phyloP scores from a whole-genome alignment of 2,113 vertebrate species.

The Oophaga pumilio region DNA sequence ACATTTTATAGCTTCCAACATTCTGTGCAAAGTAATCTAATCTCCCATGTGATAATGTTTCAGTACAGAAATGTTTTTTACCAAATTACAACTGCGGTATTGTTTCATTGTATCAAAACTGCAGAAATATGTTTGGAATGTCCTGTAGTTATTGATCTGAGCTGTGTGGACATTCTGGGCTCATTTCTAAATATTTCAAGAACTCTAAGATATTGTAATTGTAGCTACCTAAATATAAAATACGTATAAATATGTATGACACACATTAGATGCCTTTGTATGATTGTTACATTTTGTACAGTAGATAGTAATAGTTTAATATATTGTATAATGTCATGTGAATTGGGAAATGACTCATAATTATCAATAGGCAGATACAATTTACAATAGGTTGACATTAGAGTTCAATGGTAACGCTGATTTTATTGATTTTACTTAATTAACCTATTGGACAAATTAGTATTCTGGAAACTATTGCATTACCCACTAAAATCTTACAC shows the following conservation, averaged over 20 bases:
- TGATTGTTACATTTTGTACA: not conserved
- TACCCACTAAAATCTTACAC: too few relatives aligned
- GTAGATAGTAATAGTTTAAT: not conserved
- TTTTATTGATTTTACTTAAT: not conserved
- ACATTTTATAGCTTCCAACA: conserved; percentile 18
- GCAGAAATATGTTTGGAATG: conserved; percentile 30
- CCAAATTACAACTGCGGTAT: conserved; percentile 31
- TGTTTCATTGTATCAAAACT: conserved; percentile 17
- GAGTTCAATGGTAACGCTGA: not conserved
- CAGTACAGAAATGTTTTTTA: conserved; percentile 9
- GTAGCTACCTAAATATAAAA: not conserved
- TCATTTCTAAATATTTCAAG: conserved; percentile 4
- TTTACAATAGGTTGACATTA: not conserved
- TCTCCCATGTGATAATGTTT: conserved; percentile 20
- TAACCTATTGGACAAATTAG: too few relatives aligned
- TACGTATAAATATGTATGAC: not conserved
- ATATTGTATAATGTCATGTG: not conserved
- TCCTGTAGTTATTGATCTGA: conserved; percentile 1
- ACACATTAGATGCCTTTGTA: not conserved
- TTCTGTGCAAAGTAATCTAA: conserved; percentile 16
- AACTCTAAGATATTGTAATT: not conserved
- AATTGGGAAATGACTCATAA: not conserved
- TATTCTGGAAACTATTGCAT: too few relatives aligned
- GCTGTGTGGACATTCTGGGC: not conserved
- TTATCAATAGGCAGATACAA: not conserved